phyloP scores from a whole-genome alignment of 1,140 invertebrate species.

The Atopsyche davidsoni region DNA sequence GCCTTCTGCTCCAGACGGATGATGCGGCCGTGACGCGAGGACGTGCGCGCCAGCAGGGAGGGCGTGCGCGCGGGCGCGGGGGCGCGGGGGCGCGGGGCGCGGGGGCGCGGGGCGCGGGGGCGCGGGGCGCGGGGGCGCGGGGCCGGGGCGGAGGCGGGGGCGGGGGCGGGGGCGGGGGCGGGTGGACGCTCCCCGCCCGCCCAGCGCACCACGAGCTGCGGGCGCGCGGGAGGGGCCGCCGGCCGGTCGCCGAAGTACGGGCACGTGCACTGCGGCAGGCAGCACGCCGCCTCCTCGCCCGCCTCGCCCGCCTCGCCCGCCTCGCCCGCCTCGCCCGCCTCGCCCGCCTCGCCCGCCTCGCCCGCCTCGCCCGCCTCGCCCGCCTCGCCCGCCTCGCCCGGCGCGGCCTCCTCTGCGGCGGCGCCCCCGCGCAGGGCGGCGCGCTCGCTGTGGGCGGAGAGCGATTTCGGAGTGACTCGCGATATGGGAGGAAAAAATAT shows the following conservation, averaged over 20 bases:
- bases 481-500: no score
- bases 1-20: constrained; percentile 85
- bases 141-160: constrained; percentile 35
- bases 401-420: no score
- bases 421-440: no score
- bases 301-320: no score
- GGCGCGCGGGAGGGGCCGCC: constrained; percentile 38
- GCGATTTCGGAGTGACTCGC: no score
- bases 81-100: constrained; percentile 38
- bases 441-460: no score
- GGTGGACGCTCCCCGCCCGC: constrained; percentile 11
- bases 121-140: constrained; percentile 39
- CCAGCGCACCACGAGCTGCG: constrained; percentile 23
- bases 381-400: no score
- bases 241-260: constrained; percentile 66
- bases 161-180: constrained; percentile 31
- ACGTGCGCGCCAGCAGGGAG: constrained; percentile 73
- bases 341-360: no score
- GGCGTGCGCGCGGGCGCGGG: constrained; percentile 54
- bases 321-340: no score
- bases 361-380: no score
- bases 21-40: constrained; percentile 72
- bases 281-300: constrained; percentile 41
- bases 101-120: constrained; percentile 43
- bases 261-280: constrained; percentile 66